Conservation (phyloP, 2,113 vertebrate genomes). For the Rhipidura dahli region DNA sequence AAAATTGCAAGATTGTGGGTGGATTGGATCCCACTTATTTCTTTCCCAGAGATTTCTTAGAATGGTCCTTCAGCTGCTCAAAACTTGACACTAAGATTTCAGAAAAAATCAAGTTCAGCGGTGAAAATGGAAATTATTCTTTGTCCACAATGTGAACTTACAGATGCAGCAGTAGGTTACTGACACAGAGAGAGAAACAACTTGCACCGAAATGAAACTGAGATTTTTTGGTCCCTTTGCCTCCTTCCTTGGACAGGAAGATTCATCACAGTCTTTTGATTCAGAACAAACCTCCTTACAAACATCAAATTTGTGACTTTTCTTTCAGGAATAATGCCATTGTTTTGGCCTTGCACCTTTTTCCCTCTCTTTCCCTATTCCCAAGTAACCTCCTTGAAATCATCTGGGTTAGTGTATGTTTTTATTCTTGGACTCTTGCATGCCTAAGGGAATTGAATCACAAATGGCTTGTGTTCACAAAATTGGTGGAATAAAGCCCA, state of each 20-base stretch:
- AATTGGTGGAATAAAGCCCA: slow-evolving; percentile 25
- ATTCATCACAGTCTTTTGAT: not conserved
- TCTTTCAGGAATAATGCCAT: not conserved
- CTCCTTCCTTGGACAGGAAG: not conserved
- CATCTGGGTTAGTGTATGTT: not conserved
- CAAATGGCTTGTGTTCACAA: slow-evolving; percentile 20
- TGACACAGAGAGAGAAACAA: not conserved
- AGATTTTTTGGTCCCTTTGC: not conserved
- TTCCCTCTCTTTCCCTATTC: not conserved
- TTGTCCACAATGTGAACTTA: not conserved
- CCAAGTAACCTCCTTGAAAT: not conserved
- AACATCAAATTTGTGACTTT: not conserved
- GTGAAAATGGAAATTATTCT: not conserved
- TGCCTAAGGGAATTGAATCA: slow-evolving; percentile 5
- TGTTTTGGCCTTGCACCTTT: not conserved
- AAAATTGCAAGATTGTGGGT: not conserved
- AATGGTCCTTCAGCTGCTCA: not conserved
- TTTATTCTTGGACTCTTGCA: not conserved
- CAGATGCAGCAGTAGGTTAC: not conserved
- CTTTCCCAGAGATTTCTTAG: not conserved
- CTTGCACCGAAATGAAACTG: not conserved
- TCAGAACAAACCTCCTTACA: not conserved
- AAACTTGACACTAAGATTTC: not conserved
- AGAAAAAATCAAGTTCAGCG: not conserved
- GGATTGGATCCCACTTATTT: not conserved